Conservation (phyloP, 2,888 invertebrate genomes). For the Macrosiphum euphorbiae region DNA sequence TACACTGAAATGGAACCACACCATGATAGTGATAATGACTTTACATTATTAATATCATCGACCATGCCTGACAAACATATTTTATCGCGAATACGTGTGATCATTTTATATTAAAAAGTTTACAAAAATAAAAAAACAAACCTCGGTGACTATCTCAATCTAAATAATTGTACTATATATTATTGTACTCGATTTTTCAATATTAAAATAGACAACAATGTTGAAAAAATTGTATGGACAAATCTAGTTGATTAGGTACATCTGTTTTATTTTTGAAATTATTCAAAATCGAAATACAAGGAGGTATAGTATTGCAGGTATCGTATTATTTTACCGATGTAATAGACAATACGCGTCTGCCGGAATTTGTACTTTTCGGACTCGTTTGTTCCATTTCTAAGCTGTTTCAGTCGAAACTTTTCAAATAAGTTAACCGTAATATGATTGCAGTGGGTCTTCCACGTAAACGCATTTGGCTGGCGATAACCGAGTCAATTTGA, state of each 20-base stretch:
- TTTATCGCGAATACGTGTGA: neutral
- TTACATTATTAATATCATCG: neutral
- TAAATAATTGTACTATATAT: neutral
- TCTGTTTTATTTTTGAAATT: neutral
- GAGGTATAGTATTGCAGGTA: neutral
- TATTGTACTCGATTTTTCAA: neutral
- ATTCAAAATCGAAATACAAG: neutral
- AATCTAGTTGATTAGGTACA: neutral
- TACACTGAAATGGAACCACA: neutral
- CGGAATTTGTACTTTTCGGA: neutral
- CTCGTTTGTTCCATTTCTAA: neutral
- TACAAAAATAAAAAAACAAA: neutral
- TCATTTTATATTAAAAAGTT: neutral
- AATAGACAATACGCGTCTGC: constrained; percentile 19
- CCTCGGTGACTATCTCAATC: neutral
- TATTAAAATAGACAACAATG: neutral
- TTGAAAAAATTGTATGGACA: neutral
- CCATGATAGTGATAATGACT: neutral
- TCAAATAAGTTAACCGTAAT: constrained; percentile 54
- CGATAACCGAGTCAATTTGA: constrained; percentile 37
- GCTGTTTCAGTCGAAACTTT: constrained; percentile 41
- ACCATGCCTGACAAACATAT: neutral
- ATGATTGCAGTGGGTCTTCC: constrained; percentile 8
- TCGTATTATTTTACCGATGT: neutral
- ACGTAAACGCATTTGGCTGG: constrained; percentile 7